Evolutionary conservation across 64 coral and sea anemone genomes (phyloP).

Genomic region (Acropora yongei): DNA sequence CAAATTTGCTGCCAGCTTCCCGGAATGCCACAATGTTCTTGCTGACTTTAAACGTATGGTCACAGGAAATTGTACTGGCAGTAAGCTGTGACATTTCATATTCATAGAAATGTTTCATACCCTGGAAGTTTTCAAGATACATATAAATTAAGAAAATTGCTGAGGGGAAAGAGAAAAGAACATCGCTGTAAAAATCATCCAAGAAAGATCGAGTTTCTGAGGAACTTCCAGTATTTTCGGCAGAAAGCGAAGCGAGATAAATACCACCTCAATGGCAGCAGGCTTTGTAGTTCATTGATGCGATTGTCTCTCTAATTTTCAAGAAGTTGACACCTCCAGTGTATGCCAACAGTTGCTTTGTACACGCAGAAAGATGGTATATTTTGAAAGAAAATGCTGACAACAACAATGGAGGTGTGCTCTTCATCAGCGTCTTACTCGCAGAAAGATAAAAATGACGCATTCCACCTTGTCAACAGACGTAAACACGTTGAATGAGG

Average conservation of each 20-base stretch:
- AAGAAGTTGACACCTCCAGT: slow-evolving; percentile 39
- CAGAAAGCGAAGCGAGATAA: background rate
- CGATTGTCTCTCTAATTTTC: slow-evolving; percentile 39
- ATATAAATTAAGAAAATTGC: slow-evolving; percentile 64
- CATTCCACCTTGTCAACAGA: background rate
- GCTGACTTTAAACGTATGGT: slow-evolving; percentile 72
- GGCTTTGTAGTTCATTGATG: slow-evolving; percentile 48
- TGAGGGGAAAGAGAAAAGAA: slow-evolving; percentile 61
- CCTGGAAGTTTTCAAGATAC: slow-evolving; percentile 53
- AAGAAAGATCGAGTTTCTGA: background rate
- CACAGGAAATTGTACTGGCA: slow-evolving; percentile 58
- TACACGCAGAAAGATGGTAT: background rate
- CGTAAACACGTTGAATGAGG: slow-evolving; percentile 7
- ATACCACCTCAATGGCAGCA: slow-evolving; percentile 5
- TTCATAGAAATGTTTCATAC: slow-evolving; percentile 26
- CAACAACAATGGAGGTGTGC: background rate
- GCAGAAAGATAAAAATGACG: slow-evolving; percentile 9
- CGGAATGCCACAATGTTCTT: slow-evolving; percentile 69
- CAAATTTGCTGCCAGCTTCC: slow-evolving; percentile 32
- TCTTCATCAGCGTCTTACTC: background rate
- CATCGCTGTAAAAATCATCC: slow-evolving; percentile 47
- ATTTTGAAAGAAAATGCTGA: background rate
- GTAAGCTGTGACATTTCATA: slow-evolving; percentile 22
- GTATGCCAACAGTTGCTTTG: slow-evolving; percentile 1
- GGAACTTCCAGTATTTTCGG: background rate